These are phyloP conservation scores for Micromesistius poutassou DNA, from an alignment of 2,797 vertebrate species.

Conservation along the genomic window DNA sequence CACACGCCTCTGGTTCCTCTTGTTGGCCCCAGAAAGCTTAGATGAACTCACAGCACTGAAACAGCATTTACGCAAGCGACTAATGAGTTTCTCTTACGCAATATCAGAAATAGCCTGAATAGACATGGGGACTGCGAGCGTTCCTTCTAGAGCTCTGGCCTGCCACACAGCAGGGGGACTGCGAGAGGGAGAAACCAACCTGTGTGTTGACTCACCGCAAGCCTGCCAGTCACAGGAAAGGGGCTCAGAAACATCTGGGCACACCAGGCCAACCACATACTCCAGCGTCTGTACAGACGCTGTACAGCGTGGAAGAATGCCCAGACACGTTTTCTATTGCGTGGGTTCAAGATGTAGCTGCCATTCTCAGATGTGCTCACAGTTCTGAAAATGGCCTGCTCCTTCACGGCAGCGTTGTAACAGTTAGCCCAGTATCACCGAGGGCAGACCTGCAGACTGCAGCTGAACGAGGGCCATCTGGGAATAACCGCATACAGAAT, in stretches of 20 bases:
- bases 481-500: no score
- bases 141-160: slow-evolving; percentile 16
- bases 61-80: not conserved
- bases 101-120: slow-evolving; percentile 26
- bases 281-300: not conserved
- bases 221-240: not conserved
- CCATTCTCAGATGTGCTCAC: slow-evolving; percentile 1
- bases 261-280: not conserved
- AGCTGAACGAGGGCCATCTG: no score
- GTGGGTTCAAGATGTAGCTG: not conserved
- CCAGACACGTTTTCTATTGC: not conserved
- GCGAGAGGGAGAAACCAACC: slow-evolving; percentile 9
- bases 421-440: no score
- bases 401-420: not conserved
- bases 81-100: slow-evolving; percentile 22
- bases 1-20: slow-evolving; percentile 20
- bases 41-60: slow-evolving; percentile 24
- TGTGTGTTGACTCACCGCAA: not conserved
- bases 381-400: slow-evolving; percentile 5
- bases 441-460: no score
- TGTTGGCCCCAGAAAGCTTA: not conserved
- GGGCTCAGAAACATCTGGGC: not conserved
- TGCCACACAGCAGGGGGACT: not conserved
- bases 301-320: not conserved
- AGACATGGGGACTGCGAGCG: slow-evolving; percentile 17